Base-by-base conservation (phyloP, 2,888 invertebrate species). In the Sturmia bella region DNA sequence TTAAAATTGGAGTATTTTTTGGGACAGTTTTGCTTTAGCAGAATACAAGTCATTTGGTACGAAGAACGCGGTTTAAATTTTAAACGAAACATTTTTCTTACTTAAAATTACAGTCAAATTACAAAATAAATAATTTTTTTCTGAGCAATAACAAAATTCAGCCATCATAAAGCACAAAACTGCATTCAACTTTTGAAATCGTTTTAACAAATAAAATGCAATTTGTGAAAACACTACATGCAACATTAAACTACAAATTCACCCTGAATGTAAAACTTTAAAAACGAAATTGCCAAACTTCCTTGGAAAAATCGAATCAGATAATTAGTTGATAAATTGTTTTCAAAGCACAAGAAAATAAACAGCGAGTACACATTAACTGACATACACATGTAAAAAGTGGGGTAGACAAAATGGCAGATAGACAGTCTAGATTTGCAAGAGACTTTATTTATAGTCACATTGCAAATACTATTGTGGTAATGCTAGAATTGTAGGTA, bases 271-370 rank as follows among this genome's bases (percentile, higher is more conserved):
- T 68, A 17, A 69, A 79, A 73, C 70, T 70, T 41, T 59, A 27
- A 41, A 78, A 78, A 56, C 70, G 32, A 78, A 82, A 82, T 78
- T 82, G 57, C 74, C 64, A 78, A 82, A 82, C 82, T 82, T 82
- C 82, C 82, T 78, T 82, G 64, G 66, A 74, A 82, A 32, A 75
- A 78, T 82, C 78, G 78, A 82, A 78, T 78, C 78, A 82, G 82
- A 82, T 82, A 82, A 82, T 82, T 82, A 78, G 78, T 82, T 82
- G 66, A 82, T 82, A 82, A 82, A 82, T 82, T 82, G 78, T 82
- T 82, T 78, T 66, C 37, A 13, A 39, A 82, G 66, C 43, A 74
- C 64, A 78, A 54, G 11, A 39, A 68, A 68, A 32, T 50, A 59
- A 39, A 57, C 50, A 57, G 64, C n/a, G 54, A 19, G 11, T 41